Conservation (phyloP, 2,797 vertebrate species). For the Trematomus bernacchii region DNA sequence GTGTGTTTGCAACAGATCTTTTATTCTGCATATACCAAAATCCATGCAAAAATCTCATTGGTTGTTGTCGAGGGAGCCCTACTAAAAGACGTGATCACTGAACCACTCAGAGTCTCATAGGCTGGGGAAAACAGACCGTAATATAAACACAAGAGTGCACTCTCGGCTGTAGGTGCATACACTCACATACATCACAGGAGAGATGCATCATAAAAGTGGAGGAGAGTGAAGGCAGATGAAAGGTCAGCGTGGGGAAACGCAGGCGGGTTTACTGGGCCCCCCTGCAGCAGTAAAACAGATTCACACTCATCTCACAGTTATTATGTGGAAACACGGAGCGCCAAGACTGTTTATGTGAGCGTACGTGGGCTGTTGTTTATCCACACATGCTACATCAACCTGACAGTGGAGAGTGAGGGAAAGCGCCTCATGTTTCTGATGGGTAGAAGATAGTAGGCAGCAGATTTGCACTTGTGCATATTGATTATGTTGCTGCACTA, state of each 20-base stretch:
- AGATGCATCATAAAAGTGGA: slow-evolving; percentile 48
- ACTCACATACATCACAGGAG: slow-evolving; percentile 29
- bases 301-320: slow-evolving; percentile 48
- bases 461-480: slow-evolving; percentile 30
- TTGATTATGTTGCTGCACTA: slow-evolving; percentile 41
- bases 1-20: too few relatives aligned
- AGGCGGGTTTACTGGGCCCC: slow-evolving; percentile 37
- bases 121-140: not conserved
- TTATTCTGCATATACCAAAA: too few relatives aligned
- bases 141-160: not conserved
- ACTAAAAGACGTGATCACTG: too few relatives aligned
- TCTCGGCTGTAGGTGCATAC: slow-evolving; percentile 6
- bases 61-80: too few relatives aligned
- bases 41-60: too few relatives aligned
- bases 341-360: slow-evolving; percentile 14
- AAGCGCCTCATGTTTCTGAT: slow-evolving; percentile 25
- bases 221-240: slow-evolving; percentile 55
- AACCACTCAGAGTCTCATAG: not conserved
- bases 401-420: slow-evolving; percentile 18
- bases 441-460: slow-evolving; percentile 7
- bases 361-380: slow-evolving; percentile 12
- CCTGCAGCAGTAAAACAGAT: slow-evolving; percentile 50
- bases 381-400: not conserved
- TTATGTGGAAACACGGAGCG: slow-evolving; percentile 44
- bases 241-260: slow-evolving; percentile 63